Evolutionary conservation across 2,888 invertebrate species (phyloP).

Genomic region (Torymus auratus): DNA sequence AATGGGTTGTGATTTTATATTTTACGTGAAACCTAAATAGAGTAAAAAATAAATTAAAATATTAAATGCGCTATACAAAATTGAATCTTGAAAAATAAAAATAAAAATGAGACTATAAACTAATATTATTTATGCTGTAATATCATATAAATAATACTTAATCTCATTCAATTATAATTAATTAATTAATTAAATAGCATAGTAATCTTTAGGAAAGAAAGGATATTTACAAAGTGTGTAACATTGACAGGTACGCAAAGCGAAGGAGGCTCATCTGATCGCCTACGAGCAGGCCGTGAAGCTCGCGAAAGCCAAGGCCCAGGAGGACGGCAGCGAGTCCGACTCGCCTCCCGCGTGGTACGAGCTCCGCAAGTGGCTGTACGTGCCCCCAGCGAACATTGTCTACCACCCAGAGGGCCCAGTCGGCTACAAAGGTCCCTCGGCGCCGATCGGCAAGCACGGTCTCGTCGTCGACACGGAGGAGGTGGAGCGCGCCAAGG

Average conservation of each 20-base stretch:
- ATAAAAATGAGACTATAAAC: too few species aligned
- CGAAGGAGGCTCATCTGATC: slow-evolving; percentile 75
- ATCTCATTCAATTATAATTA: too few species aligned
- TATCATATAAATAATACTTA: too few species aligned
- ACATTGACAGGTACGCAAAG: slow-evolving; percentile 72
- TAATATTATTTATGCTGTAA: too few species aligned
- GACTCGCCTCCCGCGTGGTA: slow-evolving; percentile 11
- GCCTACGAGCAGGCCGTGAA: slow-evolving; percentile 72
- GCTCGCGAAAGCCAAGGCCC: slow-evolving; percentile 57
- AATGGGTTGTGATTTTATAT: too few species aligned
- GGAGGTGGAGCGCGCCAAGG: slow-evolving; percentile 70
- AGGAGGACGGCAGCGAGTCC: background rate
- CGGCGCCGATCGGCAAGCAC: slow-evolving; percentile 69
- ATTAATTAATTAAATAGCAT: too few species aligned
- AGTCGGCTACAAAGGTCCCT: slow-evolving; percentile 48
- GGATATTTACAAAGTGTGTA: too few species aligned
- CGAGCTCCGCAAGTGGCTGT: slow-evolving; percentile 11
- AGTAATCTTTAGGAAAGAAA: too few species aligned
- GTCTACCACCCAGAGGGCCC: slow-evolving; percentile 23
- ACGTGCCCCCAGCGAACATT: slow-evolving; percentile 27
- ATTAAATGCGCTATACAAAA: too few species aligned
- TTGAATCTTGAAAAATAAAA: too few species aligned
- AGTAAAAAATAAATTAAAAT: too few species aligned
- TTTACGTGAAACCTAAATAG: too few species aligned
- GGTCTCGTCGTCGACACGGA: slow-evolving; percentile 72